These are phyloP conservation scores for Orussus abietinus DNA, from an alignment of 1,140 invertebrate genomes.

Conservation along the genomic window DNA sequence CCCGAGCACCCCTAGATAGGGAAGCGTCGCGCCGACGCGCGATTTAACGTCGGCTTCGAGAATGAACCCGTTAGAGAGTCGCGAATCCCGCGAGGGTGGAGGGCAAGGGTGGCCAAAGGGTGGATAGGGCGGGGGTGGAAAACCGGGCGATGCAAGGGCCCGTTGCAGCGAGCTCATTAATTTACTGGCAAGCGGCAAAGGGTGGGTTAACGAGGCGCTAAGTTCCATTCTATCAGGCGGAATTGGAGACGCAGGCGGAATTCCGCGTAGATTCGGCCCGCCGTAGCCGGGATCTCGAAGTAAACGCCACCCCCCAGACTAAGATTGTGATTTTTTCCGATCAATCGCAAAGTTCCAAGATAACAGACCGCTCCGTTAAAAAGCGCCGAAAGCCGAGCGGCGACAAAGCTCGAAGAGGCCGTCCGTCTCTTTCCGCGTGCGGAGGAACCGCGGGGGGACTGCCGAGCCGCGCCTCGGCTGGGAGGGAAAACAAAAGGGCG, in stretches of 20 bases:
- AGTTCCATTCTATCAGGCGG: slow-evolving; percentile 47
- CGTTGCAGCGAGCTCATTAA: slow-evolving; percentile 52
- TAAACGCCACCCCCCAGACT: too few relatives aligned
- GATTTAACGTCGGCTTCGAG: slow-evolving; percentile 47
- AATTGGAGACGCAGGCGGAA: slow-evolving; percentile 45
- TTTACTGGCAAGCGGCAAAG: slow-evolving; percentile 47
- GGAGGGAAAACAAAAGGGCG: slow-evolving; percentile 30
- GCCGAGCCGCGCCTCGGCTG: slow-evolving; percentile 19
- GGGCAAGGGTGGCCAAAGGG: slow-evolving; percentile 8
- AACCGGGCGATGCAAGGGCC: neutral
- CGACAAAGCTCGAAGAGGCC: too few relatives aligned
- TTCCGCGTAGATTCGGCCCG: too few relatives aligned
- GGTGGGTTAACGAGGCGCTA: slow-evolving; percentile 47
- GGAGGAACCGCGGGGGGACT: too few relatives aligned
- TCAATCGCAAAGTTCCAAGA: too few relatives aligned
- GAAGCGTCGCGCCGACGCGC: slow-evolving; percentile 49
- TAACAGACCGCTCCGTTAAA: too few relatives aligned
- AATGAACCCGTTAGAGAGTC: slow-evolving; percentile 39
- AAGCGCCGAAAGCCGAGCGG: too few relatives aligned
- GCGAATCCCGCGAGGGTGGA: slow-evolving; percentile 28
- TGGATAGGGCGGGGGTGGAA: slow-evolving; percentile 16
- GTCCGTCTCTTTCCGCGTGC: too few relatives aligned
- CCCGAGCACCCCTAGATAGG: too few relatives aligned
- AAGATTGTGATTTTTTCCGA: too few relatives aligned
- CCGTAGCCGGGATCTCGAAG: too few relatives aligned